A percentile compares a stretch with the other conserved stretches of the same genome.
These are phyloP conservation scores for Gymnoscopelus microlampas DNA, from an alignment of 2,797 vertebrate species.

Conservation along the genomic window DNA sequence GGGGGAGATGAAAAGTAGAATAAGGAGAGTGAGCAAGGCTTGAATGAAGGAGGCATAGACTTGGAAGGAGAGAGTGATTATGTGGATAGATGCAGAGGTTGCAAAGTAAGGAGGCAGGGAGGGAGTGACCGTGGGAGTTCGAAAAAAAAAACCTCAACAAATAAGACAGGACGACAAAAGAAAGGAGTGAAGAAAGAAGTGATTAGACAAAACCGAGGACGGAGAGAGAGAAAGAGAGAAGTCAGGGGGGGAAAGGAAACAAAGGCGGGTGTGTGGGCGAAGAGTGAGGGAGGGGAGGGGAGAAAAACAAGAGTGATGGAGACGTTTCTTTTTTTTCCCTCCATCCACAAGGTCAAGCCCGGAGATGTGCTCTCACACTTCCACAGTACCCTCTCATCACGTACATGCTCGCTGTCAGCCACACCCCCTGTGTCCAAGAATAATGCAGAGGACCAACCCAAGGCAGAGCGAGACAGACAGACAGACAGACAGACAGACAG, in stretches of 20 bases:
- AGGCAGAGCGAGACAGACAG: no score
- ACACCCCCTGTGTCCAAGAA: conserved; percentile 31
- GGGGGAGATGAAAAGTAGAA: conserved; percentile 4
- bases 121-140: background rate
- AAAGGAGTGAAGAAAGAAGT: background rate
- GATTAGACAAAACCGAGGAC: conserved; percentile 1
- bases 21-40: background rate
- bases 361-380: conserved; percentile 49
- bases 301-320: conserved; percentile 7
- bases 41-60: background rate
- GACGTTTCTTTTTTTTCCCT: conserved; percentile 35
- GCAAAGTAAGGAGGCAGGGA: background rate
- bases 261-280: background rate
- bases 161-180: background rate
- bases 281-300: background rate
- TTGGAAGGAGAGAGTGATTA: no score
- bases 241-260: background rate
- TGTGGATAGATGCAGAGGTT: no score
- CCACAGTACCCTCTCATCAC: conserved; percentile 20
- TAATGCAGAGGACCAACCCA: conserved; percentile 19
- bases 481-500: no score
- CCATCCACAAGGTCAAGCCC: conserved; percentile 65
- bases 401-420: conserved; percentile 40
- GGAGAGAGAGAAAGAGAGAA: background rate
- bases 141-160: background rate